Evolutionary conservation across 2,113 vertebrate species (phyloP).

Genomic region (Oreotragus oreotragus): DNA sequence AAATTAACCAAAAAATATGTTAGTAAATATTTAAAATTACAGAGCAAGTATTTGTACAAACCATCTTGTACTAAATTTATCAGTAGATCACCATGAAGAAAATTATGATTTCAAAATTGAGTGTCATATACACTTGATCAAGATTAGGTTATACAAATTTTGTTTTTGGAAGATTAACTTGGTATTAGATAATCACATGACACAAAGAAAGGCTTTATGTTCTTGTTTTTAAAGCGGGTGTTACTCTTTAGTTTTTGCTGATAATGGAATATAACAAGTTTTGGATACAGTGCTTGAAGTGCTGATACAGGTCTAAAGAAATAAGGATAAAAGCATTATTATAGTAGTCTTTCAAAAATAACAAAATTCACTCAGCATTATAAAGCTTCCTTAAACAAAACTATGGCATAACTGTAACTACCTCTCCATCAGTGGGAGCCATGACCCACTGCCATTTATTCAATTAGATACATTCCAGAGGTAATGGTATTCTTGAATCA

Average conservation of each 20-base stretch:
- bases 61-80: not conserved
- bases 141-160: not conserved
- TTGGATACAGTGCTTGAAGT: not conserved
- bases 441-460: conserved; percentile 28
- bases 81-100: not conserved
- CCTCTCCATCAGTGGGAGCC: not conserved
- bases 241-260: not conserved
- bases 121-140: not conserved
- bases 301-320: conserved; percentile 33
- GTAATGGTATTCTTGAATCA: not conserved
- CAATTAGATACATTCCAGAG: conserved; percentile 38
- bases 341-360: conserved; percentile 43
- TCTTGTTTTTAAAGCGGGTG: not conserved
- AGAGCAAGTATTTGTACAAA: not conserved
- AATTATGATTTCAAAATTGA: not conserved
- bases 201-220: not conserved
- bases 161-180: not conserved
- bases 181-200: not conserved
- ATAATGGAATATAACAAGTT: conserved; percentile 14
- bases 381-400: conserved; percentile 55
- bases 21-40: not conserved
- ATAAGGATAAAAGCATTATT: conserved; percentile 69
- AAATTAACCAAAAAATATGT: not conserved
- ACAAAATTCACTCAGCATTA: conserved; percentile 40
- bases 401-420: not conserved